phyloP scores from a whole-genome alignment of 2,888 invertebrate genomes.

The Athripsodes cinereus region DNA sequence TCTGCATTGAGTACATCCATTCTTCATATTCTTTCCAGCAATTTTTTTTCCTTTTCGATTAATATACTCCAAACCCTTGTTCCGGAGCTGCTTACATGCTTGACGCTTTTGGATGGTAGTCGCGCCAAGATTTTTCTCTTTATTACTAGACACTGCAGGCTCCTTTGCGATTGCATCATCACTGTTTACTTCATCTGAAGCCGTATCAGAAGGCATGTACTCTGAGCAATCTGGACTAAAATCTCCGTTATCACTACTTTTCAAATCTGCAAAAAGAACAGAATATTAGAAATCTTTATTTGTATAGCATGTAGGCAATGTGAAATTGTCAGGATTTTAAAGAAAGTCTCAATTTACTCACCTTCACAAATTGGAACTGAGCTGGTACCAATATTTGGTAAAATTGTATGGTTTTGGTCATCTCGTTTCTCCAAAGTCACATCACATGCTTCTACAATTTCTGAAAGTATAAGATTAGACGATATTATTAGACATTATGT shows the following conservation, averaged over 20 bases:
- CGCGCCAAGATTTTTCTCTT: conserved; percentile 3
- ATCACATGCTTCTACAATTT: no score
- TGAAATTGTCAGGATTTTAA: not conserved
- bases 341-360: no score
- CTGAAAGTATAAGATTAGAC: no score
- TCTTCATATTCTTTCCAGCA: conserved; percentile 2
- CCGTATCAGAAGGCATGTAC: conserved; percentile 5
- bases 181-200: conserved; percentile 3
- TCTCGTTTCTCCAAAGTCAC: no score
- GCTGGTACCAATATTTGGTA: no score
- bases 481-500: no score
- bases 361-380: no score
- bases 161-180: conserved; percentile 3
- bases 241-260: conserved; percentile 4
- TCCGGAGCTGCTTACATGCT: not conserved
- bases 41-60: not conserved
- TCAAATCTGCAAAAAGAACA: conserved; percentile 1
- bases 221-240: conserved; percentile 3
- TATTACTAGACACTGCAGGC: conserved; percentile 3
- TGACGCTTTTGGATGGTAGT: not conserved
- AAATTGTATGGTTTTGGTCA: no score
- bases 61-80: not conserved
- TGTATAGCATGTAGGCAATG: conserved; percentile 2
- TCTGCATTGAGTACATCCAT: conserved; percentile 3
- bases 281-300: conserved; percentile 3